Base-by-base conservation (phyloP, 2,888 invertebrate species). In the Agonopterix arenella region DNA sequence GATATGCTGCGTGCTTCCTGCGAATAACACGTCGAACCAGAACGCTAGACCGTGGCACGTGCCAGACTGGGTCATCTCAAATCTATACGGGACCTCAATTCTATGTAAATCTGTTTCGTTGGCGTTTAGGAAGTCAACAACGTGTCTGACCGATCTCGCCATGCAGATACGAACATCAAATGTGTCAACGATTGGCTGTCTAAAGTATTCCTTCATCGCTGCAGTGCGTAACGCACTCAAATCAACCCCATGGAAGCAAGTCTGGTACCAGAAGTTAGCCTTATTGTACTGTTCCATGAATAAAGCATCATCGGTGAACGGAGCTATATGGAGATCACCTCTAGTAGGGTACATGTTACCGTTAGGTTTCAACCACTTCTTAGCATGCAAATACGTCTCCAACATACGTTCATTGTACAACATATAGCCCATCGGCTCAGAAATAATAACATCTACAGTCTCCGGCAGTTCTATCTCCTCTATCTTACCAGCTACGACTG, bases 341-440 rank as follows among this genome's bases (percentile, higher is more conserved):
- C 97, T 93, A 0, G 97, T 96, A 1, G 99, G 99, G 82, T 96
- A 99, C 99, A 99, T 99, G 88, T 96, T 96, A 50, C 98, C 98
- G 52, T 91, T 92, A 16, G 96, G 96, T 80, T 95, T 95, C 41
- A 99, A 90, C 97, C 98, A 99, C 79, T 99, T 99, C 73, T 99
- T 97, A 3, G 99, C 98, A 90, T 99, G 99, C 54, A 99, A 90
- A 89, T 97, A 99, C 0, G 98, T 98, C 89, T 99, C 99, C 62
- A 99, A 90, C 99, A 99, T 99, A 57, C 99, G 91, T 81, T 99
- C 99, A 88, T 99, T 99, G 81, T 98, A 98, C 51, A 99, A 89
- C 99, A 99, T 99, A 79, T 99, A 99, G n/a, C 99, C 99, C 99
- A 99, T 99, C 0, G 99, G 99, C 85, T 99, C 99, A 1, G 98